These are phyloP conservation scores for Solenopsis fugax DNA, from an alignment of 1,140 invertebrate species.

Conservation along the genomic window DNA sequence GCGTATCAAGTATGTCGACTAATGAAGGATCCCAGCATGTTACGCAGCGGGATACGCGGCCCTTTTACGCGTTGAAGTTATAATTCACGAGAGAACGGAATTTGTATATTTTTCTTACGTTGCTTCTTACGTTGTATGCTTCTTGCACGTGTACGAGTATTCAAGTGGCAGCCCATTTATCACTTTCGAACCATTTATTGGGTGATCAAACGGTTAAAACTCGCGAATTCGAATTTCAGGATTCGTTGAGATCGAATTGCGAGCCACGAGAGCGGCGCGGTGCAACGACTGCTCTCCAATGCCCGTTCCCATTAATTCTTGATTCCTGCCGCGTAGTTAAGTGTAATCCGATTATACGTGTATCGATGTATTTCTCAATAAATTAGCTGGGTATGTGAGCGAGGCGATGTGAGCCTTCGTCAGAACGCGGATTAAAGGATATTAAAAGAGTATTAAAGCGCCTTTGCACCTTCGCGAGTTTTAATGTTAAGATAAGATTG, in stretches of 20 bases:
- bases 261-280: not conserved
- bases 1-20: not conserved
- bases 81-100: not conserved
- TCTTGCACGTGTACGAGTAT: not conserved
- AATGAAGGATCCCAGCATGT: not conserved
- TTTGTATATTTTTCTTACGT: constrained; percentile 18
- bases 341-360: constrained; percentile 61
- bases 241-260: constrained; percentile 49
- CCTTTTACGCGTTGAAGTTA: not conserved
- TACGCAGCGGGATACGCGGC: not conserved
- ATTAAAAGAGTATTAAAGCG: not conserved
- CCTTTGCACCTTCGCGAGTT: not conserved
- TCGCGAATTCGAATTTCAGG: constrained; percentile 61
- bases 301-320: constrained; percentile 45
- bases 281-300: constrained; percentile 3
- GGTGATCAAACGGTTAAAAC: constrained; percentile 41
- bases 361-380: constrained; percentile 44
- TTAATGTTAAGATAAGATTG: not conserved
- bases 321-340: constrained; percentile 60
- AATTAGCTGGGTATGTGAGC: constrained; percentile 22
- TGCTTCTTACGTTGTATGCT: constrained; percentile 8
- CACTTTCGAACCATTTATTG: constrained; percentile 14
- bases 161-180: constrained; percentile 19
- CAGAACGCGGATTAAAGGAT: constrained; percentile 9
- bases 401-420: not conserved